Base-by-base conservation (phyloP, 2,113 vertebrate genomes). In the Cochlearius cochlearius region DNA sequence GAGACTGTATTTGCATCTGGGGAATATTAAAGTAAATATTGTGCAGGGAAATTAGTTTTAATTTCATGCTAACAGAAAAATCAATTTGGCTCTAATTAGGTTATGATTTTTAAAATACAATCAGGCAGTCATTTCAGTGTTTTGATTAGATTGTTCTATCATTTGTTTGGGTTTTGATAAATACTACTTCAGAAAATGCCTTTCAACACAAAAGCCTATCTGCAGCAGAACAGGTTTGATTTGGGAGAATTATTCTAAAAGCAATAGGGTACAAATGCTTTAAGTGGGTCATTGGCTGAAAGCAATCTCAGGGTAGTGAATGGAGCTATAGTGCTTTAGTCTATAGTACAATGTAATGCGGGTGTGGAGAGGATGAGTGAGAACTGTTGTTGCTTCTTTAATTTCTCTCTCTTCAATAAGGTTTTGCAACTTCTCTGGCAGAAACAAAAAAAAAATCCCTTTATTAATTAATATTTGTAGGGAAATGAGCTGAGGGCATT, bases 21-120 rank as follows among this genome's bases (percentile, higher is more conserved):
- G 97, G 97, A 97, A 95, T 97, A 98, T 97, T 97, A 95, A 83
- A 93, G 95, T 96, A 97, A 98, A 97, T 98, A 98, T 96, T 96
- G 97, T 96, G 95, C 79, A 49, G 89, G 97, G 95, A 97, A 97
- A 98, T 98, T 97, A 97, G 96, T 98, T 97, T 97, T 96, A 98
- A 98, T 98, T 97, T 97, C 95, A 97, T 97, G 94, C 96, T 97
- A 97, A 98, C 66, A 92, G 96, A 97, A 97, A 98, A 97, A 98
- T 97, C 97, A 97, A 97, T 97, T 98, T 30, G 0, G 93, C 96
- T 96, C 96, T 97, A 97, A 97, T 97, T 96, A 94, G 94, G 84
- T 98, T 98, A 98, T 97, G 96, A 98, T 97, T 98, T 98, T 97
- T 92, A 96, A 97, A 97, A 96, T 96, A 97, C 90, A 95, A 96